A percentile compares a stretch with the other conserved stretches of the same genome.
Conservation (phyloP, 53 echinoderm and acorn worm species). For the Apostichopus leukothele region DNA sequence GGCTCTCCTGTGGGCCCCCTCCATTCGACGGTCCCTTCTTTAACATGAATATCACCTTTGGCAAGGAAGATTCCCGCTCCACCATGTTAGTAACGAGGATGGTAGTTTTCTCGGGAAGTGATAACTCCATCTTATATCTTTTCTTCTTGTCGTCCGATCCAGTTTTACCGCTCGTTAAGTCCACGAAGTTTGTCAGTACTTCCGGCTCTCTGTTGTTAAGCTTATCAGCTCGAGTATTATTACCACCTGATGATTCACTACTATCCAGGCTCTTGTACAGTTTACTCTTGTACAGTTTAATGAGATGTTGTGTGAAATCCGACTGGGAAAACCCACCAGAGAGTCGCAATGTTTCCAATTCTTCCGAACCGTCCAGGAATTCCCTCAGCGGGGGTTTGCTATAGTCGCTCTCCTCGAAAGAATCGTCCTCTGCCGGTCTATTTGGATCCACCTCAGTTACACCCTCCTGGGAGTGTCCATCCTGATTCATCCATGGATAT, state of each 20-base stretch:
- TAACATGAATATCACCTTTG: constrained; percentile 43
- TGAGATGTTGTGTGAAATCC: constrained; percentile 6
- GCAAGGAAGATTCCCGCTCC: constrained; percentile 10
- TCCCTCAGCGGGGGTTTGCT: neutral
- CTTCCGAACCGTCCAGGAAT: neutral
- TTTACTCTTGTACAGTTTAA: neutral
- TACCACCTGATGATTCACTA: no score
- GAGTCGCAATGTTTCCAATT: neutral
- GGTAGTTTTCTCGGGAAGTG: constrained; percentile 33
- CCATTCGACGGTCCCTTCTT: constrained; percentile 13
- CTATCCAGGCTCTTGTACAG: no score
- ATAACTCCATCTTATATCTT: constrained; percentile 40
- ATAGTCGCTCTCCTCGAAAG: no score
- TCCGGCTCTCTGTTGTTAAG: neutral
- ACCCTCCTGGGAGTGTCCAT: neutral
- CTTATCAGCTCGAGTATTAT: neutral
- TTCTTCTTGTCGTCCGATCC: constrained; percentile 21
- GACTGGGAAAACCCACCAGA: neutral
- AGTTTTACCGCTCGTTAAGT: constrained; percentile 29
- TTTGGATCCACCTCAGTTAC: neutral
- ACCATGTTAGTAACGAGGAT: constrained; percentile 45
- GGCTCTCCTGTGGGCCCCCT: neutral
- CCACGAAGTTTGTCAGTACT: constrained; percentile 15
- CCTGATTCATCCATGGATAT: neutral
- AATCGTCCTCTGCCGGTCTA: neutral